These are phyloP conservation scores for Hyles euphorbiae DNA, from an alignment of 1,140 invertebrate species.

Conservation along the genomic window DNA sequence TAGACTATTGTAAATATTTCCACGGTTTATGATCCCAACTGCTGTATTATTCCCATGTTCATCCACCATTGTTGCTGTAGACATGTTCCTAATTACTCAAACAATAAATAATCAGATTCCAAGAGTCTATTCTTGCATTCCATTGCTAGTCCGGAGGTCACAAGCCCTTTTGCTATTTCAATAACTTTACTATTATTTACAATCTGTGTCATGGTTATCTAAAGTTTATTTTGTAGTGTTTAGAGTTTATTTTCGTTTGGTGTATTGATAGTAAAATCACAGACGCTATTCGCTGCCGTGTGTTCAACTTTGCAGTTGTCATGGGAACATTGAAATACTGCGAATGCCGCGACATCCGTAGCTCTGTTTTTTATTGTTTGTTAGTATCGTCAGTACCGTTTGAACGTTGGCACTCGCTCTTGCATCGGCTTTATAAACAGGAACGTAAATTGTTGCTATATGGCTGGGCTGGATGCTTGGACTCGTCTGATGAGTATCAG, in stretches of 20 bases:
- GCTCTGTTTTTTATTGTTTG: conserved; percentile 6
- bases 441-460: too few relatives aligned
- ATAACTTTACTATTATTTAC: neutral
- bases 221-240: neutral
- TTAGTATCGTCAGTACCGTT: neutral
- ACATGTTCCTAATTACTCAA: too few relatives aligned
- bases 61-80: too few relatives aligned
- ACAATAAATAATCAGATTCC: too few relatives aligned
- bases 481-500: too few relatives aligned
- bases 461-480: too few relatives aligned
- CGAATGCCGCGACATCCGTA: conserved; percentile 14
- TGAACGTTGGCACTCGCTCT: too few relatives aligned
- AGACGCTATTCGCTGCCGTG: conserved; percentile 26
- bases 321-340: conserved; percentile 32
- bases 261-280: conserved; percentile 3
- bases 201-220: neutral
- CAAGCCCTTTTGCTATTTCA: conserved; percentile 2
- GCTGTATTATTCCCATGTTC: too few relatives aligned
- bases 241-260: conserved; percentile 10
- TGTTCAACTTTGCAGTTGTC: conserved; percentile 37
- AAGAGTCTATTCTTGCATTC: conserved; percentile 1
- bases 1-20: too few relatives aligned
- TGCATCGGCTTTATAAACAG: too few relatives aligned
- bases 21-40: too few relatives aligned
- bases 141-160: neutral